These are phyloP conservation scores for Pitangus sulphuratus DNA, from an alignment of 2,797 vertebrate species.

Conservation along the genomic window DNA sequence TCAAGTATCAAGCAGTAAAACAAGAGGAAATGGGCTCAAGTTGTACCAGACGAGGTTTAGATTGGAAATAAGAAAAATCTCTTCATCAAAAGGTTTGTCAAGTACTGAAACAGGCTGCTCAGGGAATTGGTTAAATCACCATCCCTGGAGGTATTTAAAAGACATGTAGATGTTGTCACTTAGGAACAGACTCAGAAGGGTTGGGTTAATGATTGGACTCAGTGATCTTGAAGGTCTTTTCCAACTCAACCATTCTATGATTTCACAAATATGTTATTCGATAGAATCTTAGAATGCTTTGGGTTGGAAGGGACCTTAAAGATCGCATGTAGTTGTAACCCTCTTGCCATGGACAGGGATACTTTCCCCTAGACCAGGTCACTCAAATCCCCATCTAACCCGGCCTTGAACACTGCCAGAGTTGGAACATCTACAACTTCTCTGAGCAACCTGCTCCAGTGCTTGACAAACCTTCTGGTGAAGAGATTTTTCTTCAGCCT, in stretches of 20 bases:
- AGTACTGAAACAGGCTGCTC: not conserved
- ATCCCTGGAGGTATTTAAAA: not conserved
- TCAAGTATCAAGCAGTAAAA: not conserved
- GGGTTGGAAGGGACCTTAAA: not conserved
- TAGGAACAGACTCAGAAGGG: not conserved
- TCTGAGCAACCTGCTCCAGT: not conserved
- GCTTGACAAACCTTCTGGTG: too few species aligned
- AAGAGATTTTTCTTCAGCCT: not conserved
- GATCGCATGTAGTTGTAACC: too few species aligned
- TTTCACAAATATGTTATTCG: not conserved
- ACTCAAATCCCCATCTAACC: not conserved
- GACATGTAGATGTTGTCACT: not conserved
- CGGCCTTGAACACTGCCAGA: not conserved
- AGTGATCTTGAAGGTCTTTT: not conserved
- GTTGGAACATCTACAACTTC: not conserved
- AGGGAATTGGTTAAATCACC: not conserved
- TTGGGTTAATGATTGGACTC: not conserved
- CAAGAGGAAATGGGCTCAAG: not conserved
- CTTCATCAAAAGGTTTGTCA: not conserved
- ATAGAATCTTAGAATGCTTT: not conserved
- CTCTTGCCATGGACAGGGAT: not conserved
- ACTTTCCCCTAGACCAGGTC: not conserved
- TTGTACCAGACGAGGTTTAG: not conserved
- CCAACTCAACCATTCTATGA: not conserved
- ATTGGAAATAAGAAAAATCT: not conserved